Percentiles rank a stretch among this genome's conserved stretches.
Evolutionary conservation across 2,797 vertebrate species (phyloP).

Genomic region (Gymnothorax javanicus): DNA sequence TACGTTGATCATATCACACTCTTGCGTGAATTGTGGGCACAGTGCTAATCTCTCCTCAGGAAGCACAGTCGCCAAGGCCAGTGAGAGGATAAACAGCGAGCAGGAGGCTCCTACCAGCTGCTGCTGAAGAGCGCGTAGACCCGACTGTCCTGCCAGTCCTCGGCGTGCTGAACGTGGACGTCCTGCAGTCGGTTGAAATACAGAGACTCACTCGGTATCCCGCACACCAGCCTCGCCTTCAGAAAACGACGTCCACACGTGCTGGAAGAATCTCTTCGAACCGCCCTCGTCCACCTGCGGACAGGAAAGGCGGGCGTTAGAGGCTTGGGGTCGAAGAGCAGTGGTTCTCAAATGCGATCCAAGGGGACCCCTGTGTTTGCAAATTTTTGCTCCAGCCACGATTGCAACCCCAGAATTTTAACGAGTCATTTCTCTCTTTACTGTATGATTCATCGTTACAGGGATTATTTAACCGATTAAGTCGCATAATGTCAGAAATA

Average conservation of each 20-base stretch:
- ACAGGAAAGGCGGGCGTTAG: slow-evolving; percentile 19
- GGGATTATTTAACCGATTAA: no score
- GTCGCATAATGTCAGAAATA: no score
- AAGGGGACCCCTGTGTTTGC: no score
- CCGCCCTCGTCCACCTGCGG: slow-evolving; percentile 74
- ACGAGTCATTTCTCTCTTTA: no score
- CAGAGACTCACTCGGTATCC: slow-evolving; percentile 66
- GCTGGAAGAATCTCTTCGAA: slow-evolving; percentile 70
- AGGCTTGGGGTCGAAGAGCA: not conserved
- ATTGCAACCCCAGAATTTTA: no score
- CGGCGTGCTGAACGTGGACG: slow-evolving; percentile 59
- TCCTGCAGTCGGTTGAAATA: slow-evolving; percentile 77
- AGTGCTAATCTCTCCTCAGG: not conserved
- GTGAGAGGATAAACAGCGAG: slow-evolving; percentile 32
- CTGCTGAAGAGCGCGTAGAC: slow-evolving; percentile 78
- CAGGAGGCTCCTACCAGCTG: slow-evolving; percentile 68
- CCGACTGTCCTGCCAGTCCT: slow-evolving; percentile 63
- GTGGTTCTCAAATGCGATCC: no score
- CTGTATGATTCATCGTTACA: no score
- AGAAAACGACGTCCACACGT: slow-evolving; percentile 77
- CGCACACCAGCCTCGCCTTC: slow-evolving; percentile 77
- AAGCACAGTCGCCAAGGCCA: not conserved
- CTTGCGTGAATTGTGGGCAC: not conserved
- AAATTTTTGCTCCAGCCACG: no score
- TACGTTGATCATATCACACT: not conserved